A percentile compares a stretch with the other conserved stretches of the same genome.
These are phyloP conservation scores for Netelia melanura DNA, from an alignment of 2,888 invertebrate genomes.

Conservation along the genomic window DNA sequence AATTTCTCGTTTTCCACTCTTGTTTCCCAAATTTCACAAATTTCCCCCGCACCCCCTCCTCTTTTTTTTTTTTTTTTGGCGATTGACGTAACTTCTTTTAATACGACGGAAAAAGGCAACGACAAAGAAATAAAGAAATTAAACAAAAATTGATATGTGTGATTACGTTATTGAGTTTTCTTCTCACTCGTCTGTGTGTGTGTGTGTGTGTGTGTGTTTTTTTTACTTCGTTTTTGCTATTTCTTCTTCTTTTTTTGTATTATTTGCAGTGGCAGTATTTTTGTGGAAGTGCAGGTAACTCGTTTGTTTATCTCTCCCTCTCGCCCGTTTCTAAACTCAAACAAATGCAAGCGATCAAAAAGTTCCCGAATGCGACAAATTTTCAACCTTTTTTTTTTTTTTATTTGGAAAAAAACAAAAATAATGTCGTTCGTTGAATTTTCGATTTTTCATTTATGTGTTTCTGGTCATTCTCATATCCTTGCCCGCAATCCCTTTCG, in stretches of 20 bases:
- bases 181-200: not conserved
- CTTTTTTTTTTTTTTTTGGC: not conserved
- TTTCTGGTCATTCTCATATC: not conserved
- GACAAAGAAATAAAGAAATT: not conserved
- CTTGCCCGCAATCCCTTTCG: not conserved
- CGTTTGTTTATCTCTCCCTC: conserved; percentile 54
- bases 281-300: conserved; percentile 43
- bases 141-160: conserved; percentile 62
- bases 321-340: conserved; percentile 31
- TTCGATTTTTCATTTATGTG: not conserved
- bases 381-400: not conserved
- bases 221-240: conserved; percentile 2
- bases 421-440: not conserved
- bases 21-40: not conserved
- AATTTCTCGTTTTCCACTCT: not conserved
- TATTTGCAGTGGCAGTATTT: conserved; percentile 62
- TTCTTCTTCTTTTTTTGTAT: conserved; percentile 18
- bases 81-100: not conserved
- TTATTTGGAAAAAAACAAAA: not conserved
- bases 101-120: conserved; percentile 22
- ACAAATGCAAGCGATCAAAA: conserved; percentile 1
- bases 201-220: not conserved
- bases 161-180: conserved; percentile 38
- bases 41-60: not conserved
- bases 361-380: conserved; percentile 10